These are phyloP conservation scores for Dendrolimus kikuchii DNA, from an alignment of 1,140 invertebrate species.

Conservation along the genomic window DNA sequence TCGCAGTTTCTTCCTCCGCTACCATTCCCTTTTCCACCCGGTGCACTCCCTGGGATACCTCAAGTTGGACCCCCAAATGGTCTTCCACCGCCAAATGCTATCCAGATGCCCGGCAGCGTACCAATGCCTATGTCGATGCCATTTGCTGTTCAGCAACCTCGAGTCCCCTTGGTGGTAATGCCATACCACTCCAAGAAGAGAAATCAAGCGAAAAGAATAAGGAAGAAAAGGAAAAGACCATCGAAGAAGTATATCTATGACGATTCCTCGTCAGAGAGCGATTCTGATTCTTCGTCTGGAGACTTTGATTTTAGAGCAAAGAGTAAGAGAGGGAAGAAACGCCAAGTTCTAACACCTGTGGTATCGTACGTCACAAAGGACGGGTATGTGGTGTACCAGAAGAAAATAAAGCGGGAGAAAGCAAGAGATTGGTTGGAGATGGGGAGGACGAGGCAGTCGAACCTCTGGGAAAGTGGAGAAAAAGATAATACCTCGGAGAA, in stretches of 20 bases:
- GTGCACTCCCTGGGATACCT: conserved; percentile 6
- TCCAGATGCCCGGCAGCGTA: conserved; percentile 4
- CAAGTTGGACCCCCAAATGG: conserved; percentile 2
- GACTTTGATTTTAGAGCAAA: conserved; percentile 10
- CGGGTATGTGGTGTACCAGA: conserved; percentile 50
- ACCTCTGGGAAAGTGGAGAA: too few species aligned
- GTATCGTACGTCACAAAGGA: conserved; percentile 42
- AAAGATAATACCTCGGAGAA: too few species aligned
- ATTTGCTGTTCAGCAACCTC: conserved; percentile 22
- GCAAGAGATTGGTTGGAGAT: conserved; percentile 46
- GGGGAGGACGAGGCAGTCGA: conserved; percentile 12
- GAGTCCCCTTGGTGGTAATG: conserved; percentile 40
- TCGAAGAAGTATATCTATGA: conserved; percentile 15
- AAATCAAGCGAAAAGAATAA: conserved; percentile 15
- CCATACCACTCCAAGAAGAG: conserved; percentile 33
- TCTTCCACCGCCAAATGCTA: background rate
- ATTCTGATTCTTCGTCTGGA: conserved; percentile 8
- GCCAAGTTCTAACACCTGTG: conserved; percentile 29
- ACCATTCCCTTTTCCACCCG: conserved; percentile 4
- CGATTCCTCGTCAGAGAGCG: conserved; percentile 24
- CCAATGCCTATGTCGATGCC: conserved; percentile 22
- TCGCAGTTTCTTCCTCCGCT: conserved; percentile 12
- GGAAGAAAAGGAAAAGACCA: conserved; percentile 20
- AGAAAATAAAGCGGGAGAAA: conserved; percentile 47
- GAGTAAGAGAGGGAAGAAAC: conserved; percentile 11